phyloP scores from a whole-genome alignment of 2,113 vertebrate genomes.

The Canis aureus region DNA sequence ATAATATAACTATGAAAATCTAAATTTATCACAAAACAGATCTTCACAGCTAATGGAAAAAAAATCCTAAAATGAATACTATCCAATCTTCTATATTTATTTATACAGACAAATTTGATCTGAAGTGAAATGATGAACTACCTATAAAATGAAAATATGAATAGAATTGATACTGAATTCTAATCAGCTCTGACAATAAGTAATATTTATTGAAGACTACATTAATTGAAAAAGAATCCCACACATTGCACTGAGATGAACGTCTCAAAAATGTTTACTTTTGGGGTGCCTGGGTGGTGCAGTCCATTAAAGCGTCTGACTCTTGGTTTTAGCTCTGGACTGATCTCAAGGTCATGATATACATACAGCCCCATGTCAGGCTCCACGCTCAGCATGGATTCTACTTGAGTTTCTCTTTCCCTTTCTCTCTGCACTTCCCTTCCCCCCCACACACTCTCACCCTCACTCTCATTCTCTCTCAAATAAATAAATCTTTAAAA shows the following conservation, averaged over 20 bases:
- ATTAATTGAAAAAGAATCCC: conserved; percentile 15
- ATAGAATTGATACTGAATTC: conserved; percentile 5
- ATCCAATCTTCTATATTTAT: not conserved
- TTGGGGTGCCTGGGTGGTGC: not conserved
- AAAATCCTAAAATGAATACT: not conserved
- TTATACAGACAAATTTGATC: conserved; percentile 4
- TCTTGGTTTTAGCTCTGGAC: not conserved
- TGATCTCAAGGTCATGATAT: not conserved
- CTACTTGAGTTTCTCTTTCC: not conserved
- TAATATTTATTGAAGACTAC: not conserved
- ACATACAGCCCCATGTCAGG: not conserved
- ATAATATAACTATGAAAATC: not conserved
- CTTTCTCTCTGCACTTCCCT: not conserved
- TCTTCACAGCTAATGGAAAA: not conserved
- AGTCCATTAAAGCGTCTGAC: not conserved
- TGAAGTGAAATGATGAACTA: not conserved
- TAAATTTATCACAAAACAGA: conserved; percentile 1
- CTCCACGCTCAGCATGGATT: not conserved
- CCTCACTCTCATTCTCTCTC: not conserved
- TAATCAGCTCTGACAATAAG: not conserved
- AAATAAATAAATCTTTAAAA: not conserved
- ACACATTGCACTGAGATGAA: not conserved
- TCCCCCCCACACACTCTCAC: not conserved
- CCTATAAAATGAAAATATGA: not conserved
- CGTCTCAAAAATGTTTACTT: not conserved